Evolutionary conservation across 2,113 vertebrate genomes (phyloP).

Genomic region (Orthonyx spaldingii): DNA sequence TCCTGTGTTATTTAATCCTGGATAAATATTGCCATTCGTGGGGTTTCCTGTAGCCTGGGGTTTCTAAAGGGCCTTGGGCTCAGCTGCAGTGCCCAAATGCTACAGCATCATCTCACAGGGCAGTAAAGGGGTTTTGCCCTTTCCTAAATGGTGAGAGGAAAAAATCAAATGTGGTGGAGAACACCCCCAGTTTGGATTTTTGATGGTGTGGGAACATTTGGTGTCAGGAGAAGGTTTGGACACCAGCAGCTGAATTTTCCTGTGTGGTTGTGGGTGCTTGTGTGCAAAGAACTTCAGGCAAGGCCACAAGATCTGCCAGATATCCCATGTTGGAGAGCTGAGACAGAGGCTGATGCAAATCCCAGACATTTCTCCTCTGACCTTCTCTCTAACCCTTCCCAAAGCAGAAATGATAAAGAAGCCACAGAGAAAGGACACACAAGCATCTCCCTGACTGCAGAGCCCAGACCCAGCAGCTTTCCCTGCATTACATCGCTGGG

Average conservation of each 20-base stretch:
- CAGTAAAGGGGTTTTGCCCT: not conserved
- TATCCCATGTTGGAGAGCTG: not conserved
- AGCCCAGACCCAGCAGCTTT: not conserved
- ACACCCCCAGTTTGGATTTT: not conserved
- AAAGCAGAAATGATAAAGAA: not conserved
- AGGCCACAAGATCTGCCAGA: not conserved
- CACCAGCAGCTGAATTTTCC: not conserved
- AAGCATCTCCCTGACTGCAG: not conserved
- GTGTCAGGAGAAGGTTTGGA: not conserved
- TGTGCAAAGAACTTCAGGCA: not conserved
- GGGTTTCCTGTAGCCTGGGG: too few species aligned
- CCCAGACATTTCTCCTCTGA: not conserved
- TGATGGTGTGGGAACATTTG: not conserved
- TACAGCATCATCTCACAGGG: not conserved
- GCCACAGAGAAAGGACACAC: not conserved
- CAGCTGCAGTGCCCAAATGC: not conserved
- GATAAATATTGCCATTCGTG: not conserved
- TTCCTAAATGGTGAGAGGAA: not conserved
- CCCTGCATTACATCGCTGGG: not conserved
- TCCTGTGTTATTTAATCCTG: not conserved
- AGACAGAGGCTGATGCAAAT: not conserved
- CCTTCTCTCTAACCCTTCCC: not conserved
- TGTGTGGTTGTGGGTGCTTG: not conserved
- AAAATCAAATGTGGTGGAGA: not conserved
- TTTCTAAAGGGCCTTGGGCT: not conserved